Conservation (phyloP, 1,140 invertebrate species). For the Trichonephila clavata region DNA sequence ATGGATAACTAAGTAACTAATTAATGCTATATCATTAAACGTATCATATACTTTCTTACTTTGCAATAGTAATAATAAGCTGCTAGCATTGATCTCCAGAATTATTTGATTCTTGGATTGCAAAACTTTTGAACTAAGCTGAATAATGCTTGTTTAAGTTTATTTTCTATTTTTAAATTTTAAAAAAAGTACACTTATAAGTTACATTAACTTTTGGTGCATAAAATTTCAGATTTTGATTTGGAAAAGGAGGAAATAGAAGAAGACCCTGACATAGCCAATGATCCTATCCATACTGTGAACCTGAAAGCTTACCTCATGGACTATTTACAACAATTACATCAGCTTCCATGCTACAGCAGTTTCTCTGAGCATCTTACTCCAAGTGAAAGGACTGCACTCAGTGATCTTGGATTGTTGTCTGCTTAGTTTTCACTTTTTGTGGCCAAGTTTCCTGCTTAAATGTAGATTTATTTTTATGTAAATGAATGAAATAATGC, state of each 20-base stretch:
- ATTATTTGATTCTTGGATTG: no score
- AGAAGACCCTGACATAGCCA: constrained; percentile 83
- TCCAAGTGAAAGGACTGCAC: constrained; percentile 81
- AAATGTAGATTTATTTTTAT: constrained; percentile 28
- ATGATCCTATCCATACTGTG: constrained; percentile 85
- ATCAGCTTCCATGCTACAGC: constrained; percentile 84
- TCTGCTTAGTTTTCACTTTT: neutral
- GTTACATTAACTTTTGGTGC: no score
- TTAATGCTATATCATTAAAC: no score
- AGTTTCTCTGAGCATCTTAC: constrained; percentile 84
- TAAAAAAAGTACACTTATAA: no score
- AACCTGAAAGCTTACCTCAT: constrained; percentile 85
- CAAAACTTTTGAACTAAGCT: no score
- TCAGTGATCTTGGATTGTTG: constrained; percentile 77
- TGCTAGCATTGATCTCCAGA: no score
- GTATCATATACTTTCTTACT: no score
- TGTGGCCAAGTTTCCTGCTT: neutral
- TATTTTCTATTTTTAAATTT: no score
- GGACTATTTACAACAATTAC: constrained; percentile 82
- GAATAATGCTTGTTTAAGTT: no score
- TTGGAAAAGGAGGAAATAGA: constrained; percentile 75
- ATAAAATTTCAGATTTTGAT: constrained; percentile 46
- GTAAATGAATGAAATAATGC: neutral
- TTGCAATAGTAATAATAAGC: no score
- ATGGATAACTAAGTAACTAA: no score